A percentile compares a stretch with the other conserved stretches of the same genome.
Conservation (phyloP, 2,888 invertebrate species). For the Eristalis pertinax region DNA sequence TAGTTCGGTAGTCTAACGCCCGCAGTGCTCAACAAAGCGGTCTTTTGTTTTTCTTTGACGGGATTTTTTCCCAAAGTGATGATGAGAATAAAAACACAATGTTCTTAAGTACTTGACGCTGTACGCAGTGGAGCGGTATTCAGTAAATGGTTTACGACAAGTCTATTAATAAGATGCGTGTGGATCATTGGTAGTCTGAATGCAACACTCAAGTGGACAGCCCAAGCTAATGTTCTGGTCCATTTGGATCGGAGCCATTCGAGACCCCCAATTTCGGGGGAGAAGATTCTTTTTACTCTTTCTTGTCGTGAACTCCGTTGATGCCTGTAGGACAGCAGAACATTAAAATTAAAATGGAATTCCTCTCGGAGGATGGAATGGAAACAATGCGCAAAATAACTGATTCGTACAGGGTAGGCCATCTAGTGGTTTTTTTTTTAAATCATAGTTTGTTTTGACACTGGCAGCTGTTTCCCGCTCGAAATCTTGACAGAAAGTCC, state of each 20-base stretch:
- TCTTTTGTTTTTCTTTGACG: not conserved
- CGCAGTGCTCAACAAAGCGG: not conserved
- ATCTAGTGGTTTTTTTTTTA: no score
- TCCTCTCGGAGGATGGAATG: no score
- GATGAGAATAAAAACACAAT: not conserved
- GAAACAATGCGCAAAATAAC: no score
- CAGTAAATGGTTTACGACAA: not conserved
- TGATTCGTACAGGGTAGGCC: no score
- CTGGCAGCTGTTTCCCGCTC: no score
- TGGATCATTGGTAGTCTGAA: not conserved
- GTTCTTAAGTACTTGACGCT: constrained; percentile 3
- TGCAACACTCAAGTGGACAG: not conserved
- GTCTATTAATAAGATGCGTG: not conserved
- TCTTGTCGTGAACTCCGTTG: no score
- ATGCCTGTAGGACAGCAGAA: no score
- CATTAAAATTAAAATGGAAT: no score
- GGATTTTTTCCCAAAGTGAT: not conserved
- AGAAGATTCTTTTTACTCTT: no score
- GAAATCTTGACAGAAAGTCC: no score
- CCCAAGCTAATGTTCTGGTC: not conserved
- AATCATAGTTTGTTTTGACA: no score
- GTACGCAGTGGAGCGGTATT: not conserved
- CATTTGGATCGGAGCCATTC: not conserved
- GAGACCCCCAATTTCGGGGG: not conserved
- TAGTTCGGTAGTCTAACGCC: not conserved